Conservation (phyloP, 2,888 invertebrate species). For the Metallyticus violacea region DNA sequence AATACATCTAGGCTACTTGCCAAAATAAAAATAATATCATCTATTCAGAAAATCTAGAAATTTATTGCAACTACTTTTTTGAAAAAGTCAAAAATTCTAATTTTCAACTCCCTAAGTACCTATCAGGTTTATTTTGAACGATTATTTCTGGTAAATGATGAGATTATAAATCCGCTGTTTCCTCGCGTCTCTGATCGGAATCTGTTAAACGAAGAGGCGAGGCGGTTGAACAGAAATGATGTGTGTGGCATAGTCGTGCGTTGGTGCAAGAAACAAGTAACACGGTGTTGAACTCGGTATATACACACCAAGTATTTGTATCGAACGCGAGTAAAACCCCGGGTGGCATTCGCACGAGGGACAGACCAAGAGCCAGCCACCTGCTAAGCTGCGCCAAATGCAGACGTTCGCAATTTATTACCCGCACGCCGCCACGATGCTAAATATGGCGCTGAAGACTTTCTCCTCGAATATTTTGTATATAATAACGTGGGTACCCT, state of each 20-base stretch:
- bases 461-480: not conserved
- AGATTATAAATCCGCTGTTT: too few relatives aligned
- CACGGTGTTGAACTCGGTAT: not conserved
- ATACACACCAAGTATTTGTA: not conserved
- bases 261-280: not conserved
- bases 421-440: not conserved
- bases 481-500: too few relatives aligned
- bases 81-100: too few relatives aligned
- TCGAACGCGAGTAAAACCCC: not conserved
- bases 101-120: too few relatives aligned
- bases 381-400: not conserved
- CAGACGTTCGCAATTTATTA: not conserved
- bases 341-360: not conserved
- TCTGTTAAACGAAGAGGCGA: not conserved
- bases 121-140: too few relatives aligned
- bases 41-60: too few relatives aligned
- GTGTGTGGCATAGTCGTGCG: not conserved
- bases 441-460: not conserved
- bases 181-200: too few relatives aligned
- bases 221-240: not conserved
- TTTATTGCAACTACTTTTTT: too few relatives aligned
- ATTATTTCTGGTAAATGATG: too few relatives aligned
- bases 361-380: not conserved
- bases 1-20: too few relatives aligned
- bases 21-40: too few relatives aligned